Evolutionary conservation across 2,888 invertebrate genomes (phyloP).

Genomic region (Eulithis testata): DNA sequence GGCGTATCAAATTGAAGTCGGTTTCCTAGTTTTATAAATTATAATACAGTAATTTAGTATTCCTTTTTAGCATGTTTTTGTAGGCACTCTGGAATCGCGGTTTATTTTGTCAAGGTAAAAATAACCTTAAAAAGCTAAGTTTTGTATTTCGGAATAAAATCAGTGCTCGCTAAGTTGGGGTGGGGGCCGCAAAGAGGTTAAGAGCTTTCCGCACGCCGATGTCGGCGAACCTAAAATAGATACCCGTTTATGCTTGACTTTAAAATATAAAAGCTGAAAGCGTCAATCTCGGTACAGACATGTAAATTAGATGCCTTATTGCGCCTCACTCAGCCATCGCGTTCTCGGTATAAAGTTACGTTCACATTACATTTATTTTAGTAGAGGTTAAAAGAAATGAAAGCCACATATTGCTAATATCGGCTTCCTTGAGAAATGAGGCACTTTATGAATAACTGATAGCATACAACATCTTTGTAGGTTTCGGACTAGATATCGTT

Average conservation of each 20-base stretch:
- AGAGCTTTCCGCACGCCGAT: constrained; percentile 18
- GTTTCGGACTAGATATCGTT: too few species aligned
- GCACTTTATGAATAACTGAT: background rate
- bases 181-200: constrained; percentile 18
- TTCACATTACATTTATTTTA: constrained; percentile 7
- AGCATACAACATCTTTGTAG: too few species aligned
- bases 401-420: background rate
- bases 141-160: background rate
- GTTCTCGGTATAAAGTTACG: constrained; percentile 27
- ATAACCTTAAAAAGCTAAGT: background rate
- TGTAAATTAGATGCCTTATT: constrained; percentile 39
- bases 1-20: too few species aligned
- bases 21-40: too few species aligned
- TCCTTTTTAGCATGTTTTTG: too few species aligned
- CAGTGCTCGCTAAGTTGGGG: constrained; percentile 6
- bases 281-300: constrained; percentile 39
- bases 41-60: background rate
- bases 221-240: constrained; percentile 31
- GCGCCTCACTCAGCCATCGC: constrained; percentile 33
- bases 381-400: background rate
- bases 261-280: constrained; percentile 35
- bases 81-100: background rate
- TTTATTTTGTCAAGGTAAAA: background rate
- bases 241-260: constrained; percentile 7
- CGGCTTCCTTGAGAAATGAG: background rate